A percentile compares a stretch with the other conserved stretches of the same genome.
phyloP scores from a whole-genome alignment of 2,797 vertebrate species.

The Taenioides sp. region DNA sequence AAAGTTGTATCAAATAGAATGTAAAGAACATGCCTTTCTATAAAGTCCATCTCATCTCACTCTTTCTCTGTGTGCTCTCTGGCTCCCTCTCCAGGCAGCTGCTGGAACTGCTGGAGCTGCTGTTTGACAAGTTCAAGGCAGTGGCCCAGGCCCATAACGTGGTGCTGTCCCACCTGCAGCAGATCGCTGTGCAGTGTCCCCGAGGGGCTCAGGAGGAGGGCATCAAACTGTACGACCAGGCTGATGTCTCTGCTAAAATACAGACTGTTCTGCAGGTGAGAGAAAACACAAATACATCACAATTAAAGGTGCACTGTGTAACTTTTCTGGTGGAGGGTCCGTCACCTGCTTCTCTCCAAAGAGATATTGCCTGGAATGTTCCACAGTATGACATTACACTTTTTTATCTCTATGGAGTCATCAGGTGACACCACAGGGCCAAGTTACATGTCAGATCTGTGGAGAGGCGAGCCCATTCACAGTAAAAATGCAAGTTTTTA shows the following conservation, averaged over 20 bases:
- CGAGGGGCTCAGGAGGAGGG: conserved; percentile 81
- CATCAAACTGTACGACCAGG: conserved; percentile 96
- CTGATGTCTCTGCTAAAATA: conserved; percentile 97
- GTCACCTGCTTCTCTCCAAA: no score
- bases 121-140: conserved; percentile 97
- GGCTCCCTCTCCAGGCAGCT: conserved; percentile 83
- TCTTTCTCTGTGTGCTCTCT: conserved; percentile 46
- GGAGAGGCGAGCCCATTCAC: no score
- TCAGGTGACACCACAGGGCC: no score
- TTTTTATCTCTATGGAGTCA: no score
- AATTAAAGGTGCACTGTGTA: no score
- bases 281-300: neutral
- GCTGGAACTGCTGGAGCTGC: conserved; percentile 91
- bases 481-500: no score
- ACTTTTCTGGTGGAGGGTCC: no score
- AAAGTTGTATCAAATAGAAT: neutral
- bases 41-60: neutral
- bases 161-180: conserved; percentile 89
- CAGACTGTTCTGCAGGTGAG: conserved; percentile 95
- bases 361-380: no score
- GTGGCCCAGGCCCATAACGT: conserved; percentile 90
- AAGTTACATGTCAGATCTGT: no score
- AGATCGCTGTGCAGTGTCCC: conserved; percentile 78
- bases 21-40: neutral
- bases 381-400: no score